Percentiles rank a stretch among this genome's conserved stretches.
Evolutionary conservation across 2,888 invertebrate species (phyloP).

Genomic region (Lomographa bimaculata): DNA sequence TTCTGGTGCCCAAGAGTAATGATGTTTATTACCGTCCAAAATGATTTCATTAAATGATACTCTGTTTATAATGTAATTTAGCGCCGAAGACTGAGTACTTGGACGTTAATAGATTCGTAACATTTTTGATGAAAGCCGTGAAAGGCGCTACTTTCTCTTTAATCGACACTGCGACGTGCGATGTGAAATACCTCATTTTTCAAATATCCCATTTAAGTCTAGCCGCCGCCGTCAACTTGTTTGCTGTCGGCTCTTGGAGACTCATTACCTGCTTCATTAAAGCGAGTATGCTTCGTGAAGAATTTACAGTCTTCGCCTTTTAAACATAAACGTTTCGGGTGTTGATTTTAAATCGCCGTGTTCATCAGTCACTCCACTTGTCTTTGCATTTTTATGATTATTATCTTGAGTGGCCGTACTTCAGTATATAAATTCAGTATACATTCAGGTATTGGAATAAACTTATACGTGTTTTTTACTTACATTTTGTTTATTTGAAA

Average conservation of each 20-base stretch:
- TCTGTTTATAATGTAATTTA: background rate
- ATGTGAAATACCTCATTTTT: conserved; percentile 32
- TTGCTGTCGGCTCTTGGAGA: conserved; percentile 60
- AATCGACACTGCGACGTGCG: conserved; percentile 22
- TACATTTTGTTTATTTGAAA: no score
- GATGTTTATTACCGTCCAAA: conserved; percentile 14
- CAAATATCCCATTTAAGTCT: conserved; percentile 35
- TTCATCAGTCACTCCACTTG: conserved; percentile 3
- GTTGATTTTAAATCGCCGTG: conserved; percentile 3
- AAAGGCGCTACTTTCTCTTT: conserved; percentile 3
- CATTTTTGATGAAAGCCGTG: conserved; percentile 2
- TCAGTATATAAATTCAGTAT: no score
- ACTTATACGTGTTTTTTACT: no score
- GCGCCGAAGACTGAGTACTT: background rate
- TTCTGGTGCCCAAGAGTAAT: conserved; percentile 13
- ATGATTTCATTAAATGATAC: conserved; percentile 4
- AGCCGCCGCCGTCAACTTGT: conserved; percentile 45
- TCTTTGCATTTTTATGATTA: background rate
- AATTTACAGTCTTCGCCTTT: conserved; percentile 41
- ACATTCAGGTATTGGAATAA: no score
- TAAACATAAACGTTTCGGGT: conserved; percentile 7
- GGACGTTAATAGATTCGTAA: background rate
- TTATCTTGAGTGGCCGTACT: no score
- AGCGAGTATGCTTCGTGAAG: conserved; percentile 58
- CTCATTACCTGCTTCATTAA: conserved; percentile 77